A percentile compares a stretch with the other conserved stretches of the same genome.
Evolutionary conservation across 92 coral and sea anemone species (phyloP).

Genomic region (Metridium senile): DNA sequence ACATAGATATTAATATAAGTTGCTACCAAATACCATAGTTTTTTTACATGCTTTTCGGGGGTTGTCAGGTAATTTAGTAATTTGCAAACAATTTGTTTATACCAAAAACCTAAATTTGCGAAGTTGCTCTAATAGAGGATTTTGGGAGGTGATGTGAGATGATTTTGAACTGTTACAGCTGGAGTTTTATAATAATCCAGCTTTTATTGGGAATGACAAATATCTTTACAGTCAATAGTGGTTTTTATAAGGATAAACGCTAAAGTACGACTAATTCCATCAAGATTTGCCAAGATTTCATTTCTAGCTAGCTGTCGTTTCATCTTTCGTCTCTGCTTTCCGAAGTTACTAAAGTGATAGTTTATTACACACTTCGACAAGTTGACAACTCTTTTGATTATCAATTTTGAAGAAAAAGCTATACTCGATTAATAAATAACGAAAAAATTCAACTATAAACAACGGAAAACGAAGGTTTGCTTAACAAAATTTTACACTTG

Average conservation of each 20-base stretch:
- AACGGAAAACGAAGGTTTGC: too few relatives aligned
- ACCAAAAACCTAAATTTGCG: background rate
- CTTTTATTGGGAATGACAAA: background rate
- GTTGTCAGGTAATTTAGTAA: background rate
- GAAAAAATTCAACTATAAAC: too few relatives aligned
- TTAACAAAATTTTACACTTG: too few relatives aligned
- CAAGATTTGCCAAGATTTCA: background rate
- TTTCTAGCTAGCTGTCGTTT: too few relatives aligned
- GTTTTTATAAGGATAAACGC: too few relatives aligned
- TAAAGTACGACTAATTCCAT: too few relatives aligned
- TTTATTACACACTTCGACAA: background rate
- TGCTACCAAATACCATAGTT: background rate
- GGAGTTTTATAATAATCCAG: background rate
- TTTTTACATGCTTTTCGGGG: background rate
- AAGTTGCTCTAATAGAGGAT: background rate
- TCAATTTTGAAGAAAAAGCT: background rate
- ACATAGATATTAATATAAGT: too few relatives aligned
- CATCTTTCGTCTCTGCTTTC: too few relatives aligned
- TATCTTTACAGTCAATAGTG: background rate
- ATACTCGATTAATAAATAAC: background rate
- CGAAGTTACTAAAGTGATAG: too few relatives aligned
- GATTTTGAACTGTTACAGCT: background rate
- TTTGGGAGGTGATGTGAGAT: background rate
- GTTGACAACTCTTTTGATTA: background rate
- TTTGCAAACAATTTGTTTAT: conserved; percentile 4